Percentiles rank a stretch among this genome's conserved stretches.
Evolutionary conservation across 2,797 vertebrate genomes (phyloP).

Genomic region (Notamacropus eugenii): DNA sequence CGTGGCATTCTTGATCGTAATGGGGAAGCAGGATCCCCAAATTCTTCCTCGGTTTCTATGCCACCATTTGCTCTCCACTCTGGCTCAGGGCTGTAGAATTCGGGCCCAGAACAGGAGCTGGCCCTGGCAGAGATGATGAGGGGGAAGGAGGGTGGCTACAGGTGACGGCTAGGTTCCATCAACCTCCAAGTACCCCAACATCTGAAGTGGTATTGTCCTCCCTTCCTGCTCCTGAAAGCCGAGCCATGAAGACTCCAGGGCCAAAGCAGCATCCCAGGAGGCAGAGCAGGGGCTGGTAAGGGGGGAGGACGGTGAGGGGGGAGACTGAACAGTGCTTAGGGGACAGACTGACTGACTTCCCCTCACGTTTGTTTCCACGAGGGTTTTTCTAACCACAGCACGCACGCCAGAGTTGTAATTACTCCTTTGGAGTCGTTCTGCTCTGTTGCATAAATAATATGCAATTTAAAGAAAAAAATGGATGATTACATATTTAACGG

Average conservation of each 20-base stretch:
- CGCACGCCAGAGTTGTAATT: constrained; percentile 75
- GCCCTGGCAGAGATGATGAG: not conserved
- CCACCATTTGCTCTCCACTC: not conserved
- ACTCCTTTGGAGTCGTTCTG: constrained; percentile 78
- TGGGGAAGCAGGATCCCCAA: not conserved
- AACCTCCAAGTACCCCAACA: not conserved
- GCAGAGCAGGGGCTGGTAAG: not conserved
- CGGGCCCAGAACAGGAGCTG: not conserved
- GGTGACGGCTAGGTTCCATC: too few species aligned
- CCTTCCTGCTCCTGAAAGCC: not conserved
- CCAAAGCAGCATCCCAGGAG: not conserved
- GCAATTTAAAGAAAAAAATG: constrained; percentile 75
- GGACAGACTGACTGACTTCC: not conserved
- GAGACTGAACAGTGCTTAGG: not conserved
- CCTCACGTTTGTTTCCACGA: constrained; percentile 63
- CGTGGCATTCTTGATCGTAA: not conserved
- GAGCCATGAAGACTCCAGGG: not conserved
- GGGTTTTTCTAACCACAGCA: constrained; percentile 60
- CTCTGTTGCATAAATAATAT: constrained; percentile 80
- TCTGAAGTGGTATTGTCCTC: not conserved
- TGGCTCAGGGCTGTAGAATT: not conserved
- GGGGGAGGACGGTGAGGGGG: not conserved
- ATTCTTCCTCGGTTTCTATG: not conserved
- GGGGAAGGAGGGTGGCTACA: not conserved
- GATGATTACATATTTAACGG: constrained; percentile 81